A percentile compares a stretch with the other conserved stretches of the same genome.
phyloP scores from a whole-genome alignment of 2,113 vertebrate species.

The Lethenteron camtschaticum region DNA sequence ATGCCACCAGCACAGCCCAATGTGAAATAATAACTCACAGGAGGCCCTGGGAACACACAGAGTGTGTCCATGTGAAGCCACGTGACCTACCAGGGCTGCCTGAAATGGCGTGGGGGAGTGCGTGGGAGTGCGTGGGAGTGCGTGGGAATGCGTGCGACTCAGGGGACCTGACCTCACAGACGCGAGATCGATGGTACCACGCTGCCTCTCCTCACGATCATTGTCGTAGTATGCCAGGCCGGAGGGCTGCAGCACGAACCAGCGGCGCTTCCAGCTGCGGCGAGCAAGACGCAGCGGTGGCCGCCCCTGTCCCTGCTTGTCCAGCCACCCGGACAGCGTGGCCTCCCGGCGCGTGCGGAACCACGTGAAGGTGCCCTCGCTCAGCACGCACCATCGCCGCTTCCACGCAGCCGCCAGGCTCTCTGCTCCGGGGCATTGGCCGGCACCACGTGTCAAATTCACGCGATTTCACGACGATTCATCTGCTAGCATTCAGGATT shows the following conservation, averaged over 20 bases:
- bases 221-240: constrained; percentile 87
- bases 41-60: no score
- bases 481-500: no score
- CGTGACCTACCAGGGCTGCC: no score
- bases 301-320: constrained; percentile 53
- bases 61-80: no score
- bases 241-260: constrained; percentile 86
- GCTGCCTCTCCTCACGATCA: constrained; percentile 73
- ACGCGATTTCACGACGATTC: no score
- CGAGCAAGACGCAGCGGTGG: constrained; percentile 13
- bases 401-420: constrained; percentile 87
- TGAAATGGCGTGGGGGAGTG: no score
- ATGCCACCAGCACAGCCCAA: no score
- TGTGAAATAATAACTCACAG: no score
- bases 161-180: no score
- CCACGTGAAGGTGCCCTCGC: constrained; percentile 94
- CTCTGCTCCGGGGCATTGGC: constrained; percentile 23
- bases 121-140: no score
- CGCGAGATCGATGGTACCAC: constrained; percentile 48
- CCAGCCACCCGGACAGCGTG: constrained; percentile 89
- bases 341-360: constrained; percentile 92
- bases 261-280: constrained; percentile 88
- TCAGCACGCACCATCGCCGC: constrained; percentile 85
- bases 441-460: no score
- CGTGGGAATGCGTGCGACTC: no score